These are phyloP conservation scores for Theristus sp. DNA, from an alignment of 2,888 invertebrate genomes.

Conservation along the genomic window DNA sequence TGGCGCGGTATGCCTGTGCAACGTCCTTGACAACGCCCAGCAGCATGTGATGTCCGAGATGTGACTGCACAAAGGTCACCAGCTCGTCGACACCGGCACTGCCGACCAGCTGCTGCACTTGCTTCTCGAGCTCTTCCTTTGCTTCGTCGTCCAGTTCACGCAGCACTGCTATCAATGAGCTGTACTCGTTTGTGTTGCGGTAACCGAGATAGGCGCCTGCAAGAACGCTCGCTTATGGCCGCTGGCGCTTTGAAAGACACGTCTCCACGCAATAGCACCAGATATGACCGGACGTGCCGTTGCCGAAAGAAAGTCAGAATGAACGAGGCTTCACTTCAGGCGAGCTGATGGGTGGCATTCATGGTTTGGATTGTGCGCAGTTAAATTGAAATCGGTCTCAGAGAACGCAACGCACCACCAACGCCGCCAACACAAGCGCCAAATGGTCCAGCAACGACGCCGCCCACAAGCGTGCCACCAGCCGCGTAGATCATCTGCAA, in stretches of 20 bases:
- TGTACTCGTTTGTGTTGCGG: constrained; percentile 20
- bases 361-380: too few relatives aligned
- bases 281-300: too few relatives aligned
- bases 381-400: too few relatives aligned
- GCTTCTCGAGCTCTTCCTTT: constrained; percentile 17
- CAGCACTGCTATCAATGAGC: constrained; percentile 21
- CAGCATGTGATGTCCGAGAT: constrained; percentile 24
- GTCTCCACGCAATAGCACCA: too few relatives aligned
- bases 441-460: constrained; percentile 4
- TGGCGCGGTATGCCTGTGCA: neutral
- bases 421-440: constrained; percentile 5
- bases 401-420: constrained; percentile 1
- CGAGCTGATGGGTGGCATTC: too few relatives aligned
- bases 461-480: constrained; percentile 5
- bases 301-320: too few relatives aligned
- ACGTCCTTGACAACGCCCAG: constrained; percentile 14
- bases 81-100: constrained; percentile 22
- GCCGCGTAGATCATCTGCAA: constrained; percentile 1
- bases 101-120: constrained; percentile 25
- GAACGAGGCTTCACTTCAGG: too few relatives aligned
- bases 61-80: constrained; percentile 20
- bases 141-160: constrained; percentile 20
- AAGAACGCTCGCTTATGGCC: too few relatives aligned
- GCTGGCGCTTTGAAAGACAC: too few relatives aligned
- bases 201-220: constrained; percentile 15